A percentile compares a stretch with the other conserved stretches of the same genome.
Evolutionary conservation across 1,140 invertebrate species (phyloP).

Genomic region (Lineus longissimus): DNA sequence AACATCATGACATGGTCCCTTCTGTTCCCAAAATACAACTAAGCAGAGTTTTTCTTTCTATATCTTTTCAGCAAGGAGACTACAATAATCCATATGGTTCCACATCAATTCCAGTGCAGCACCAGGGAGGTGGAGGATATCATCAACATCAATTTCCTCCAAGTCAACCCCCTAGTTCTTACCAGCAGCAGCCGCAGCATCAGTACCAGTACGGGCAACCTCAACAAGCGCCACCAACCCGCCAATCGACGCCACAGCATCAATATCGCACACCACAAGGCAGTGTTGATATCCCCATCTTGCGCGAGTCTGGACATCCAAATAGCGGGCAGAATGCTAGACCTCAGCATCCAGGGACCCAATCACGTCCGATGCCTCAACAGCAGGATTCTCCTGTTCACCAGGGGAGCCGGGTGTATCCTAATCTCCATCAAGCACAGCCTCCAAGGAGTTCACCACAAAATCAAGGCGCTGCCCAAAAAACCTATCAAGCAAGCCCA

Average conservation of each 20-base stretch:
- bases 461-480: constrained; percentile 15
- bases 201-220: neutral
- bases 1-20: too few species aligned
- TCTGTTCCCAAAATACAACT: too few species aligned
- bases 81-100: neutral
- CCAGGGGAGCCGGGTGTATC: constrained; percentile 49
- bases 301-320: neutral
- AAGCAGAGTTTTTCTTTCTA: too few species aligned
- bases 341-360: constrained; percentile 22
- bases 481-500: constrained; percentile 5
- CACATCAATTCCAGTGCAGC: neutral
- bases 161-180: too few species aligned
- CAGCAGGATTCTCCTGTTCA: constrained; percentile 23
- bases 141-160: neutral
- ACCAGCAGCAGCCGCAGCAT: neutral
- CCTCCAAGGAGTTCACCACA: constrained; percentile 46
- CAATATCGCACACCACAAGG: neutral
- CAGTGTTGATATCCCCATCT: neutral
- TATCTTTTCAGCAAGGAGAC: too few species aligned
- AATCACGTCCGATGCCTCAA: constrained; percentile 17
- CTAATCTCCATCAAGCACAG: constrained; percentile 40
- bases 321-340: neutral
- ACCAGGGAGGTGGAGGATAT: neutral
- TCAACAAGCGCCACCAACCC: neutral
- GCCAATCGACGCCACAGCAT: too few species aligned